Percentiles rank a stretch among this genome's conserved stretches.
These are phyloP conservation scores for Ispidina lecontei DNA, from an alignment of 2,797 vertebrate genomes.

Conservation along the genomic window DNA sequence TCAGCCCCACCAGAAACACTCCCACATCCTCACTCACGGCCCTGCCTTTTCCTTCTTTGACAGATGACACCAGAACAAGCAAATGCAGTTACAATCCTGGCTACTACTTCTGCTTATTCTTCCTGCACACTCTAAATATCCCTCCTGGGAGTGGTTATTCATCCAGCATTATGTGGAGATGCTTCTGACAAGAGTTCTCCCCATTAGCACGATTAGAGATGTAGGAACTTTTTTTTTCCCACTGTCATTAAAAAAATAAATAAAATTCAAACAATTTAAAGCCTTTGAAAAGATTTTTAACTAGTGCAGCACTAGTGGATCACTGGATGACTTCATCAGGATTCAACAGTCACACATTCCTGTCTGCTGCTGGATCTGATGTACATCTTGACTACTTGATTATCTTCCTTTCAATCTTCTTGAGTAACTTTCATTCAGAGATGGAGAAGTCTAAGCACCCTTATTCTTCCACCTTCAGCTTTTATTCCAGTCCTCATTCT, in stretches of 20 bases:
- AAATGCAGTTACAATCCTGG: neutral
- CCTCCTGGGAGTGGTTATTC: neutral
- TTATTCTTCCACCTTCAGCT: neutral
- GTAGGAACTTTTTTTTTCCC: neutral
- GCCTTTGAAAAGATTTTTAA: neutral
- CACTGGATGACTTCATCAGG: neutral
- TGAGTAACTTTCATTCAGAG: neutral
- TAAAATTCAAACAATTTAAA: neutral
- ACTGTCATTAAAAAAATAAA: neutral
- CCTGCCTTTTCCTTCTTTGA: neutral
- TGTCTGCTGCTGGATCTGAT: neutral
- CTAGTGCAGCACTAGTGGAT: neutral
- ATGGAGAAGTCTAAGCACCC: neutral
- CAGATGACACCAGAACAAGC: neutral
- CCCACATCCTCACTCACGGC: neutral
- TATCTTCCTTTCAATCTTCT: neutral
- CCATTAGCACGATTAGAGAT: neutral
- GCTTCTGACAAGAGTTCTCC: neutral
- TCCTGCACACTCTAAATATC: neutral
- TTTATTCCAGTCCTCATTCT: neutral
- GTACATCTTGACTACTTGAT: neutral
- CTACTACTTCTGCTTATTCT: neutral
- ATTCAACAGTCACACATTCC: neutral
- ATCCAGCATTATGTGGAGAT: neutral
- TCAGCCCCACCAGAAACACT: neutral